These are phyloP conservation scores for Ceraclea dissimilis DNA, from an alignment of 2,888 invertebrate species.

Conservation along the genomic window DNA sequence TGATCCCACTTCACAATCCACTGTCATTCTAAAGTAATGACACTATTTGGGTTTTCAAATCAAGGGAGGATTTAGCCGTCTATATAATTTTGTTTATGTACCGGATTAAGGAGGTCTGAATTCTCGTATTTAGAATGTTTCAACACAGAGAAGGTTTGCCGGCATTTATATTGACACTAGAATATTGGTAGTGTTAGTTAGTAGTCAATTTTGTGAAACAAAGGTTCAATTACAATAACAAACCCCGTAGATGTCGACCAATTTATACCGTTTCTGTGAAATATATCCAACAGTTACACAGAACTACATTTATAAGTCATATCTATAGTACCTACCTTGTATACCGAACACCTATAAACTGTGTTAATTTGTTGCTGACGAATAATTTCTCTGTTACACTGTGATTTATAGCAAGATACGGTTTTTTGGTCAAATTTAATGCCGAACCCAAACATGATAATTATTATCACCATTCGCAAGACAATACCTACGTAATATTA, in stretches of 20 bases:
- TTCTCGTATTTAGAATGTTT: not conserved
- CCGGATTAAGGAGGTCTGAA: conserved; percentile 6
- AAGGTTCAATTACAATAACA: not conserved
- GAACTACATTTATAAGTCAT: too few species aligned
- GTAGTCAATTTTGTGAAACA: not conserved
- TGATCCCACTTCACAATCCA: not conserved
- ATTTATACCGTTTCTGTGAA: not conserved
- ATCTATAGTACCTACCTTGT: too few species aligned
- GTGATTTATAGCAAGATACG: too few species aligned
- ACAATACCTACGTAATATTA: too few species aligned
- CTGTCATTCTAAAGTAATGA: not conserved
- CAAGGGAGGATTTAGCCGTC: conserved; percentile 4
- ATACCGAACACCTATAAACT: too few species aligned
- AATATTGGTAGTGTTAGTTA: not conserved
- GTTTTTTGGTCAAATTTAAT: too few species aligned
- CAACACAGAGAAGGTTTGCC: not conserved
- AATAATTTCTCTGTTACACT: too few species aligned
- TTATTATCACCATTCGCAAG: too few species aligned
- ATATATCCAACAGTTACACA: too few species aligned
- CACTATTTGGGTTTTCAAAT: conserved; percentile 5
- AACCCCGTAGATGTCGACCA: not conserved
- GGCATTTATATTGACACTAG: conserved; percentile 1
- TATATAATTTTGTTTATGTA: conserved; percentile 3
- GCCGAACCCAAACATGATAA: too few species aligned
- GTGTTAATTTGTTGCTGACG: too few species aligned